Evolutionary conservation across 1,140 invertebrate species (phyloP).

Genomic region (Zaprionus vittiger): DNA sequence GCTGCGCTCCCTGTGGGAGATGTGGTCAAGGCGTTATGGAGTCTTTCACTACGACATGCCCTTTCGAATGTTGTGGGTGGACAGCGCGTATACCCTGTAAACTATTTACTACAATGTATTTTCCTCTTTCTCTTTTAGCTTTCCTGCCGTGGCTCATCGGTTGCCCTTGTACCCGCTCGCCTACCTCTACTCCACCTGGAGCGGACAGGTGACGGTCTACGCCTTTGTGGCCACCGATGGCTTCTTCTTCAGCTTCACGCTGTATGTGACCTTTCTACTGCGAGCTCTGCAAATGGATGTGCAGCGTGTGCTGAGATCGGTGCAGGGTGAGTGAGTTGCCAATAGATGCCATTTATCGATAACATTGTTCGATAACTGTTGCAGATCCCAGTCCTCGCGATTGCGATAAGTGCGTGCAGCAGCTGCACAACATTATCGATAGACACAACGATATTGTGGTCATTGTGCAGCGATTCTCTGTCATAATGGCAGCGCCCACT

Average conservation of each 20-base stretch:
- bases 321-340: constrained; percentile 24
- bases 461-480: constrained; percentile 55
- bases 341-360: neutral
- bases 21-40: constrained; percentile 29
- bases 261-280: constrained; percentile 56
- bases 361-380: neutral
- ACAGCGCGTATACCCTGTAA: neutral
- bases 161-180: constrained; percentile 58
- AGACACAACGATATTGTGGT: constrained; percentile 61
- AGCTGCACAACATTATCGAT: constrained; percentile 51
- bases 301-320: constrained; percentile 10
- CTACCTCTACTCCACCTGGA: constrained; percentile 64
- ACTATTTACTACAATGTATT: neutral
- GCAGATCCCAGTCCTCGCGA: constrained; percentile 36
- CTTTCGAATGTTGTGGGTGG: constrained; percentile 59
- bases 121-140: constrained; percentile 21
- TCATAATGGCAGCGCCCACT: constrained; percentile 58
- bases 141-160: constrained; percentile 51
- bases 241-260: constrained; percentile 67
- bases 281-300: constrained; percentile 47
- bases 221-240: constrained; percentile 65
- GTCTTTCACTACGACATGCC: constrained; percentile 54
- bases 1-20: constrained; percentile 63
- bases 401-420: constrained; percentile 38
- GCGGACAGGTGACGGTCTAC: constrained; percentile 65